A percentile compares a stretch with the other conserved stretches of the same genome.
Evolutionary conservation across 2,888 invertebrate genomes (phyloP).

Genomic region (Agonopterix alstromeriana): DNA sequence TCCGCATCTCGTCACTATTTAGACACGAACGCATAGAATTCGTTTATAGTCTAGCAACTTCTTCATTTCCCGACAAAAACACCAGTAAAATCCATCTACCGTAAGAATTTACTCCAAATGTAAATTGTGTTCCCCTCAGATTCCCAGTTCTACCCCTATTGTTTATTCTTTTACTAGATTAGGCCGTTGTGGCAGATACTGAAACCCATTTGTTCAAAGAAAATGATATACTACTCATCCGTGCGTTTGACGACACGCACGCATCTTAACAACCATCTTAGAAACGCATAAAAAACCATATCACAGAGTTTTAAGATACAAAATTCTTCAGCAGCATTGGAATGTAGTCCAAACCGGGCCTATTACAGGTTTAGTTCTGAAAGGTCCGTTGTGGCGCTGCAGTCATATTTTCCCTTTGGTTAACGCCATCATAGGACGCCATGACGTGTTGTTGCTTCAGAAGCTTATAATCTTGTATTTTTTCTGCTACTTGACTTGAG

Average conservation of each 20-base stretch:
- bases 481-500: no score
- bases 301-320: not conserved
- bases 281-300: constrained; percentile 15
- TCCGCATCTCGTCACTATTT: no score
- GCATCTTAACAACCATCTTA: constrained; percentile 11
- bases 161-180: constrained; percentile 66
- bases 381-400: no score
- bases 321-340: not conserved
- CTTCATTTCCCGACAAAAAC: not conserved
- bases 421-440: no score
- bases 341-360: no score
- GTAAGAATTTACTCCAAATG: constrained; percentile 24
- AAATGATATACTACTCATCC: constrained; percentile 67
- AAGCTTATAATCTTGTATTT: no score
- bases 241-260: constrained; percentile 63
- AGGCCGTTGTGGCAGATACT: constrained; percentile 56
- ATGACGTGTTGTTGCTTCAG: no score
- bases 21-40: no score
- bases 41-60: no score
- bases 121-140: constrained; percentile 34
- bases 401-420: no score
- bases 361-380: no score
- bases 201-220: constrained; percentile 62
- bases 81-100: constrained; percentile 8
- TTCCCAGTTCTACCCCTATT: constrained; percentile 35